These are phyloP conservation scores for Platynereis dumerilii DNA, from an alignment of 2,888 invertebrate species.

Conservation along the genomic window DNA sequence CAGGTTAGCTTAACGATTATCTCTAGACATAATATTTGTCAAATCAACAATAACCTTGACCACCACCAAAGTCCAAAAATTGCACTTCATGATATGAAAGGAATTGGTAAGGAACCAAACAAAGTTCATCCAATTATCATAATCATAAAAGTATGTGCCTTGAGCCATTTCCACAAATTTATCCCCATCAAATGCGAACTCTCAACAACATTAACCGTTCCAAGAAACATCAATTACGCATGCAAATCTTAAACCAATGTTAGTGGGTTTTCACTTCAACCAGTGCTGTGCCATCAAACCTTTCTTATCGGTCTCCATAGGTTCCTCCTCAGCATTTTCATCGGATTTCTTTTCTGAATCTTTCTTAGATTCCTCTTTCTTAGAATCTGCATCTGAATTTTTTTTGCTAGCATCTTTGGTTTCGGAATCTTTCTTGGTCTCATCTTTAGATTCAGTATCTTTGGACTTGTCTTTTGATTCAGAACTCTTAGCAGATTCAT, in stretches of 20 bases:
- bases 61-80: no score
- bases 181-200: no score
- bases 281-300: conserved; percentile 1
- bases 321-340: conserved; percentile 18
- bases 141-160: no score
- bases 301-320: background rate
- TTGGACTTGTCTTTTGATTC: background rate
- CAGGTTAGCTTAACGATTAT: no score
- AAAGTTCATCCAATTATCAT: no score
- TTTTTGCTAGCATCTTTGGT: conserved; percentile 38
- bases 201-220: background rate
- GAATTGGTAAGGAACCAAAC: no score
- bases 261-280: background rate
- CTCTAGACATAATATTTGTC: no score
- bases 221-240: background rate
- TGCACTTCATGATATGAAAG: no score
- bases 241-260: background rate
- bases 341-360: conserved; percentile 15
- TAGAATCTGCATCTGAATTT: conserved; percentile 26
- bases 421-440: conserved; percentile 28
- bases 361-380: conserved; percentile 23
- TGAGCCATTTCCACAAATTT: no score
- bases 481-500: no score
- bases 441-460: conserved; percentile 26
- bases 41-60: no score